Evolutionary conservation across 2,888 invertebrate genomes (phyloP).

Genomic region (Tetropium fuscum): DNA sequence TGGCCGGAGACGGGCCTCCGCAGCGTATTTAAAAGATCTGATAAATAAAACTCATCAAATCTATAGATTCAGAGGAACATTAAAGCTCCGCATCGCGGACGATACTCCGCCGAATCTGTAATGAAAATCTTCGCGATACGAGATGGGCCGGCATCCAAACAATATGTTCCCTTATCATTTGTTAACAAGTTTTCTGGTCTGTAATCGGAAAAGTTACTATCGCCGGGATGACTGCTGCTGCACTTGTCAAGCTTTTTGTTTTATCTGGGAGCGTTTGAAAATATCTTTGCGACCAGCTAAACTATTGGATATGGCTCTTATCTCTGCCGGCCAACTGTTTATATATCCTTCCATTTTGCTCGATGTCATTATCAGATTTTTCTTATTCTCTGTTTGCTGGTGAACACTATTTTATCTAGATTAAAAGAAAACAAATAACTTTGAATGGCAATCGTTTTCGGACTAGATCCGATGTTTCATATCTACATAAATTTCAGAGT

Average conservation of each 20-base stretch:
- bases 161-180: constrained; percentile 65
- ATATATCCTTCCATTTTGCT: constrained; percentile 22
- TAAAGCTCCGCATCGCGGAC: constrained; percentile 59
- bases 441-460: constrained; percentile 30
- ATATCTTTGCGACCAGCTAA: constrained; percentile 50
- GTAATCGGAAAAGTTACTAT: constrained; percentile 62
- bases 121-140: constrained; percentile 62
- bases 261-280: constrained; percentile 59
- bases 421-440: constrained; percentile 30
- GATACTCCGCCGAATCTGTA: constrained; percentile 63
- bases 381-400: constrained; percentile 28
- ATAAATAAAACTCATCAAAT: constrained; percentile 66
- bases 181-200: constrained; percentile 65
- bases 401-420: constrained; percentile 29
- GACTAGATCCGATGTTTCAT: constrained; percentile 7
- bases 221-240: constrained; percentile 55
- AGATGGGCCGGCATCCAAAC: constrained; percentile 64
- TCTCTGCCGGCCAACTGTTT: constrained; percentile 39
- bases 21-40: constrained; percentile 58
- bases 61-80: constrained; percentile 66
- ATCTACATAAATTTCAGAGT: constrained; percentile 1
- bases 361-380: constrained; percentile 29
- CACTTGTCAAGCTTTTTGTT: constrained; percentile 63
- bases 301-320: constrained; percentile 45
- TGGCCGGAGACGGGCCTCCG: constrained; percentile 22